A percentile compares a stretch with the other conserved stretches of the same genome.
Evolutionary conservation across 2,113 vertebrate species (phyloP).

Genomic region (Xerus inauris): DNA sequence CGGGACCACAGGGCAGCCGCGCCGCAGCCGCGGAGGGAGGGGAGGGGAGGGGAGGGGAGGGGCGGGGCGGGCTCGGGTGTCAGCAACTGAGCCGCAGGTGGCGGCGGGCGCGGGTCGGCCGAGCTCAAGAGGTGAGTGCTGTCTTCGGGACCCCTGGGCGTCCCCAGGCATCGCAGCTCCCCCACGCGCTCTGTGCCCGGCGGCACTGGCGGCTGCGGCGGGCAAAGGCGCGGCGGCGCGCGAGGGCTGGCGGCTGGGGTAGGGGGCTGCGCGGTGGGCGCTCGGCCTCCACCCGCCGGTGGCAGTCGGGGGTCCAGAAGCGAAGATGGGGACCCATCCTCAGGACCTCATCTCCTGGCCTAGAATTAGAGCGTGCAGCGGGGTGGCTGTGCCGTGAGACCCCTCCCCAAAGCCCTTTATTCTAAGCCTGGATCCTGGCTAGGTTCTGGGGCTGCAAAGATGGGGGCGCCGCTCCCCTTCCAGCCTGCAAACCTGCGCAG

Average conservation of each 20-base stretch:
- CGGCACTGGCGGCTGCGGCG: not conserved
- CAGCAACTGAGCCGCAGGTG: constrained; percentile 71
- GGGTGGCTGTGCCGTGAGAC: not conserved
- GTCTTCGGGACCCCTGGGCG: not conserved
- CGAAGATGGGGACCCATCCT: not conserved
- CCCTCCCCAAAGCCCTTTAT: constrained; percentile 73
- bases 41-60: constrained; percentile 46
- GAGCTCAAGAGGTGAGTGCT: constrained; percentile 68
- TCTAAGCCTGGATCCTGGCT: constrained; percentile 39
- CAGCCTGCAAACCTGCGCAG: not conserved
- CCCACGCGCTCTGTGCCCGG: not conserved
- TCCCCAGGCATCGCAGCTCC: not conserved
- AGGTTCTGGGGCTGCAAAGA: constrained; percentile 9
- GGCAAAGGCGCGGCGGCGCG: not conserved
- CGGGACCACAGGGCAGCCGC: not conserved
- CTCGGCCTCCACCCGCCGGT: no score
- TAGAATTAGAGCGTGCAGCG: not conserved
- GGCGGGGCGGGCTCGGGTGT: constrained; percentile 64
- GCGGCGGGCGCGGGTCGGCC: constrained; percentile 51
- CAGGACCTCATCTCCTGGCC: not conserved
- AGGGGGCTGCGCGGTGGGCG: not conserved
- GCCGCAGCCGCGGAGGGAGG: not conserved
- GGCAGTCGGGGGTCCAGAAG: not conserved
- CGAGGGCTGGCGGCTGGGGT: not conserved
- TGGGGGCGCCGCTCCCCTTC: not conserved